These are phyloP conservation scores for Sarcophaga subvicina DNA, from an alignment of 2,888 invertebrate species.

Conservation along the genomic window DNA sequence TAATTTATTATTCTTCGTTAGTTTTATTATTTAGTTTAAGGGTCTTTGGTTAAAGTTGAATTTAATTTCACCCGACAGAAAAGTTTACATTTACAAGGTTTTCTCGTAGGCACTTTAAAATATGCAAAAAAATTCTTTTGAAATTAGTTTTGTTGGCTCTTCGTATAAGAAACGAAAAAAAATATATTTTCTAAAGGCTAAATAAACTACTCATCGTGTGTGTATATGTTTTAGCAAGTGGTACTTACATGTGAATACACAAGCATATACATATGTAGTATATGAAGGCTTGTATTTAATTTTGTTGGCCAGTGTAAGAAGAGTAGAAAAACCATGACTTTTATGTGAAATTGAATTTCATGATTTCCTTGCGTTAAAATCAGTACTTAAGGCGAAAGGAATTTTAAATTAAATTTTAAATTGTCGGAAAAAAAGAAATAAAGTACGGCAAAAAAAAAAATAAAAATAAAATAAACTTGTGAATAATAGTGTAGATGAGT, in stretches of 20 bases:
- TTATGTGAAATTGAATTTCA: slow-evolving; percentile 62
- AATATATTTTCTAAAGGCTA: slow-evolving; percentile 50
- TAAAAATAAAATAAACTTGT: too few species aligned
- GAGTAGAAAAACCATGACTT: slow-evolving; percentile 43
- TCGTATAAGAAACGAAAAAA: slow-evolving; percentile 25
- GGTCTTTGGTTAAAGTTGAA: too few species aligned
- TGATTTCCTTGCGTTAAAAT: slow-evolving; percentile 57
- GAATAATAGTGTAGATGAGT: too few species aligned
- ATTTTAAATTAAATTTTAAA: slow-evolving; percentile 59
- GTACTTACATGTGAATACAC: not conserved
- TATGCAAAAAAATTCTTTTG: too few species aligned
- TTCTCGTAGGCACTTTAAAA: too few species aligned
- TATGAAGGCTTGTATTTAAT: not conserved
- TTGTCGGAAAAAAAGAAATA: slow-evolving; percentile 24
- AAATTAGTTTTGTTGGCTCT: not conserved
- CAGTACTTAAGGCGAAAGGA: slow-evolving; percentile 52
- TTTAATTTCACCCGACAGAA: too few species aligned
- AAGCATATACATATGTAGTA: too few species aligned
- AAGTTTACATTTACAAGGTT: too few species aligned
- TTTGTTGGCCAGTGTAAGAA: slow-evolving; percentile 13
- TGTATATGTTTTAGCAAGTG: slow-evolving; percentile 7
- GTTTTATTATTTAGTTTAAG: too few species aligned
- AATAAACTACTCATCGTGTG: slow-evolving; percentile 12
- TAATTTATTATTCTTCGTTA: too few species aligned
- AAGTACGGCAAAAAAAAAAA: not conserved